A percentile compares a stretch with the other conserved stretches of the same genome.
phyloP scores from a whole-genome alignment of 2,888 invertebrate species.

The Bimastos eiseni region DNA sequence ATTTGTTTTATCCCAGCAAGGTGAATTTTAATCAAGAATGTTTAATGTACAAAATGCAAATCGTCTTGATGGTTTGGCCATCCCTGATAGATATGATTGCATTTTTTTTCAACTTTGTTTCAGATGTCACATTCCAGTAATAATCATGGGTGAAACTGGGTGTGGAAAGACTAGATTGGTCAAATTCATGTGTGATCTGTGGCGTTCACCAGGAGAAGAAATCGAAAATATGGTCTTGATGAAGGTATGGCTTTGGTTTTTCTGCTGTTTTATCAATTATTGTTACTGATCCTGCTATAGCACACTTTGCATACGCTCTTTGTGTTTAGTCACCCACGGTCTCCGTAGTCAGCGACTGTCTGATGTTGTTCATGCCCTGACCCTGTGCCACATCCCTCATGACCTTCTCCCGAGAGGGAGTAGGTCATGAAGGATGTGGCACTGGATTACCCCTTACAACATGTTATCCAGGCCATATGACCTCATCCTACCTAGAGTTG shows the following conservation, averaged over 20 bases:
- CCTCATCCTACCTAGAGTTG: no score
- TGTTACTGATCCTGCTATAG: not conserved
- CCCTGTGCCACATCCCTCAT: no score
- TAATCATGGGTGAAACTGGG: conserved; percentile 60
- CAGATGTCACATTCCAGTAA: conserved; percentile 58
- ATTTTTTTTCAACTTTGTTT: not conserved
- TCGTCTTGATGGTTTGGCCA: not conserved
- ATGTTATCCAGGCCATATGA: no score
- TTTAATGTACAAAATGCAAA: not conserved
- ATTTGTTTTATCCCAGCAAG: not conserved
- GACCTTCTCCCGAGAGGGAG: no score
- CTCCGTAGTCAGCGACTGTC: no score
- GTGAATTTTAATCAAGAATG: not conserved
- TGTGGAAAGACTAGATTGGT: conserved; percentile 58
- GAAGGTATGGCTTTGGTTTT: conserved; percentile 43
- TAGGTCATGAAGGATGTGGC: no score
- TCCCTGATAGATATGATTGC: no score
- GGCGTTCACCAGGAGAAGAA: conserved; percentile 48
- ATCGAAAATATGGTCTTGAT: conserved; percentile 46
- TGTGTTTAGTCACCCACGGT: no score
- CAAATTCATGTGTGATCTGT: conserved; percentile 56
- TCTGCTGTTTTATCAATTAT: not conserved
- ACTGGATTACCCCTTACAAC: no score
- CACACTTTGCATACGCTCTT: conserved; percentile 37
- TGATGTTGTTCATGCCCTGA: no score